Evolutionary conservation across 2,797 vertebrate species (phyloP), one percentile per base, ranked within the genome.

Genomic region (Sebastes variabilis): DNA sequence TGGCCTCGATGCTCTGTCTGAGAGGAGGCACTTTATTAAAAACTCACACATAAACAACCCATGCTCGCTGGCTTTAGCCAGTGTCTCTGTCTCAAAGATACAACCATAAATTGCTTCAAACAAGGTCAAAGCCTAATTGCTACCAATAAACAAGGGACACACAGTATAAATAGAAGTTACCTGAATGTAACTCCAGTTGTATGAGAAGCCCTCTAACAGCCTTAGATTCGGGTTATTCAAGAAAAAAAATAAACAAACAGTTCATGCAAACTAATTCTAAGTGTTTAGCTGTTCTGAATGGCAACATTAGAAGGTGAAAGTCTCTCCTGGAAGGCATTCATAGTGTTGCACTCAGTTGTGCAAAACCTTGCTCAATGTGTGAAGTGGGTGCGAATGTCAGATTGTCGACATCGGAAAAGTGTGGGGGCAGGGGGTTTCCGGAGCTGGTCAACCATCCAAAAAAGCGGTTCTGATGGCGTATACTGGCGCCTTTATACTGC

Each of bases 81-180:
- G 20, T n/a, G 49, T 22, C 52, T 60, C 16, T 64, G 10, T 34
- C 22, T 55, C 8, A 46, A 13, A 75, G n/a, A 79, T 56, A 52
- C 16, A 72, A 49, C 13, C 24, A 32, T 36, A 75, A 69, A 80
- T 13, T n/a, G 13, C 71, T 75, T 80, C 62, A 82, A 73, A 87
- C 78, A 81, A 70, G 72, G 77, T 83, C 73, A 85, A 66, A 72
- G 27, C 74, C 59, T 77, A 78, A 66, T 69, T 61, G 20, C 24
- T 64, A 56, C 7, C 14, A 36, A 59, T n/a, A 75, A 7, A 62
- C 12, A 34, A 32, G 46, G 22, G 27, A 56, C 3, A 6, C 16
- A 60, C 18, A 29, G 13, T 34, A 52, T n/a, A 38, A 64, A 67
- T 6, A 64, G 6, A 36, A 52, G 36, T 36, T 46, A 64, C 22